Evolutionary conservation across 2,113 vertebrate genomes (phyloP).

Genomic region (Ictalurus punctatus): DNA sequence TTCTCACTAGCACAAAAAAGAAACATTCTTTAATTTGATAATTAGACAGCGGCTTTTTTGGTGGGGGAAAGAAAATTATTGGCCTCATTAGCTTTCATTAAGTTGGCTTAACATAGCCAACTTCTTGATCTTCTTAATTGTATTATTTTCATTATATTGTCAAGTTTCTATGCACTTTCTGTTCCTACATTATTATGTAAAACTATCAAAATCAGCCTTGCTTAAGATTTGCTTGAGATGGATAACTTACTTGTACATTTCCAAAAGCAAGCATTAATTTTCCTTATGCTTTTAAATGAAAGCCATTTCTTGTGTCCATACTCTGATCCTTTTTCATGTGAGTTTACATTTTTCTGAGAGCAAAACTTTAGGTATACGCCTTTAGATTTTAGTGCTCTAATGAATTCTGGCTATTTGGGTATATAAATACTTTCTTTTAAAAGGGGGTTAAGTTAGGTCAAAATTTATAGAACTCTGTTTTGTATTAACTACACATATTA

Average conservation of each 20-base stretch:
- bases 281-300: neutral
- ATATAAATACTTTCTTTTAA: neutral
- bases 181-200: neutral
- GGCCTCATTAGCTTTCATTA: slow-evolving; percentile 80
- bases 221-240: neutral
- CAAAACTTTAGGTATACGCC: neutral
- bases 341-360: neutral
- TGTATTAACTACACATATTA: neutral
- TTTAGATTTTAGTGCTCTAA: neutral
- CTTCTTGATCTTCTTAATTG: slow-evolving; percentile 41
- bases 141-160: slow-evolving; percentile 31
- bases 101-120: slow-evolving; percentile 39
- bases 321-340: neutral
- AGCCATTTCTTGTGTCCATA: neutral
- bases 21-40: slow-evolving; percentile 80
- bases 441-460: neutral
- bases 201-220: neutral
- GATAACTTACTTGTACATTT: neutral
- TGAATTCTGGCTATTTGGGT: neutral
- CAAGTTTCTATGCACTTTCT: slow-evolving; percentile 18
- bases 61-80: slow-evolving; percentile 75
- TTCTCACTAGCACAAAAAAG: slow-evolving; percentile 62
- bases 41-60: slow-evolving; percentile 72
- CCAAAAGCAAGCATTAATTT: neutral
- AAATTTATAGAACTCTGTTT: neutral